Evolutionary conservation across 2,113 vertebrate genomes (phyloP).

Genomic region (Bufo bufo): DNA sequence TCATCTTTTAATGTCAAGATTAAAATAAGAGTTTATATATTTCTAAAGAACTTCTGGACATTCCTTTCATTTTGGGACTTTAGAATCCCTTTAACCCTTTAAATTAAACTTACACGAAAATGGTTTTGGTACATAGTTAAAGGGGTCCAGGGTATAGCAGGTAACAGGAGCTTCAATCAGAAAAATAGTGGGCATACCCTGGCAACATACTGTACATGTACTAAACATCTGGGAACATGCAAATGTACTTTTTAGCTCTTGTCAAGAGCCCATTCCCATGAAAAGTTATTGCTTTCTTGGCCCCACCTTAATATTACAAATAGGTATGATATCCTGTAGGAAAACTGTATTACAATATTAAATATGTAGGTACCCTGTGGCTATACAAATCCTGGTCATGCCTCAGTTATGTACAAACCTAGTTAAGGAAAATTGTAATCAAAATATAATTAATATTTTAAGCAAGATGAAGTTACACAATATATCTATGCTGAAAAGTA

Average conservation of each 20-base stretch:
- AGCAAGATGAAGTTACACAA: background rate
- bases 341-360: background rate
- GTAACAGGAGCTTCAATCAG: background rate
- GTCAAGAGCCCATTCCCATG: background rate
- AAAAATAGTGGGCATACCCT: background rate
- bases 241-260: background rate
- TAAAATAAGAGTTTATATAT: too few species aligned
- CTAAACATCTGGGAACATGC: background rate
- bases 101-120: too few species aligned
- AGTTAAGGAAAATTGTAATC: background rate
- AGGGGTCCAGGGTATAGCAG: too few species aligned
- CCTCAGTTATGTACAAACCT: background rate
- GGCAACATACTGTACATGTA: background rate
- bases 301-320: background rate
- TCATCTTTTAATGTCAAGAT: too few species aligned
- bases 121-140: too few species aligned
- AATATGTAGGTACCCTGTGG: conserved; percentile 10
- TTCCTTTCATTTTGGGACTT: too few species aligned
- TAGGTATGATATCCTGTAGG: background rate
- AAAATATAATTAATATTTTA: background rate
- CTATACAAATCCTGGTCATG: background rate
- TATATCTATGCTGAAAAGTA: background rate
- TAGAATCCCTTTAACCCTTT: too few species aligned
- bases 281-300: background rate
- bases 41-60: too few species aligned